Conservation (phyloP, 2,113 vertebrate species). For the Uria aalge region DNA sequence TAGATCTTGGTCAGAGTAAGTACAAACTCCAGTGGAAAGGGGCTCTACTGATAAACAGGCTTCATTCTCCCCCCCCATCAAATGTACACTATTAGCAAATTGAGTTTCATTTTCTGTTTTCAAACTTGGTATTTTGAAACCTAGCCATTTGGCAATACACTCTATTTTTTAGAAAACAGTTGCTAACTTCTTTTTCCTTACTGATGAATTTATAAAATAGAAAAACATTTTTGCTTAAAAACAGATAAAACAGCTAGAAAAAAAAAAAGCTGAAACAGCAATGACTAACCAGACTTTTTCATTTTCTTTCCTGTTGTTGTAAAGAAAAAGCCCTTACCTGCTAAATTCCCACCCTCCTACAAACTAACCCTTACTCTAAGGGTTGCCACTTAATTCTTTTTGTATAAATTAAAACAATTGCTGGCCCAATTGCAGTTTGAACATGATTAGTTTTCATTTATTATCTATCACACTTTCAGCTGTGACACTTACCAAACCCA, state of each 20-base stretch:
- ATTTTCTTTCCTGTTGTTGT: not conserved
- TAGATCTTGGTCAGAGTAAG: not conserved
- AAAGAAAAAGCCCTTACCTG: not conserved
- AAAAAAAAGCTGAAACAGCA: not conserved
- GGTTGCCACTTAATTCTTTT: not conserved
- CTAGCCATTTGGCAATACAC: accelerated
- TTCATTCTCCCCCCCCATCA: not conserved
- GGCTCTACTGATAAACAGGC: not conserved
- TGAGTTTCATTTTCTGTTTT: not conserved
- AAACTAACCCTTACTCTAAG: not conserved
- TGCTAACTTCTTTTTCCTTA: not conserved
- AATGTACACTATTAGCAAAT: not conserved
- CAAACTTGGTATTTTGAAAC: not conserved
- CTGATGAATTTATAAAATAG: not conserved
- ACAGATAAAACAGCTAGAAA: not conserved
- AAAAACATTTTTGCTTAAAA: not conserved
- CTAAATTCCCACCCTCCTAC: not conserved
- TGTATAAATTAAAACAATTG: not conserved
- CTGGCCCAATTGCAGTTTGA: not conserved
- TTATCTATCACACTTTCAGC: not conserved
- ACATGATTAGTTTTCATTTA: not conserved
- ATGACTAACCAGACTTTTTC: not conserved
- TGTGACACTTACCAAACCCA: not conserved
- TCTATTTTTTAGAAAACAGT: not conserved
- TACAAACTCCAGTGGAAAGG: not conserved